These are phyloP conservation scores for Acleris literana DNA, from an alignment of 2,888 invertebrate genomes.

Conservation along the genomic window DNA sequence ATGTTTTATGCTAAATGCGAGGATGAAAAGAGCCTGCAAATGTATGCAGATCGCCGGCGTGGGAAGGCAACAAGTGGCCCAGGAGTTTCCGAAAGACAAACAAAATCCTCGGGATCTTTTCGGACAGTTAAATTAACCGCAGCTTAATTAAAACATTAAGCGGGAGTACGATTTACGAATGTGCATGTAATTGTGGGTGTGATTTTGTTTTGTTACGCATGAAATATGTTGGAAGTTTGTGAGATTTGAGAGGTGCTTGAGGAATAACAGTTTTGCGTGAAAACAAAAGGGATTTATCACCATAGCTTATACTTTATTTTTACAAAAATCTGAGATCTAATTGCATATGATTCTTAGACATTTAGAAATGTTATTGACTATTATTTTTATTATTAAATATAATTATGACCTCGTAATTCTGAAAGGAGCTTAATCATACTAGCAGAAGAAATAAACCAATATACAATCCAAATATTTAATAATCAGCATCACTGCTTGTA, in stretches of 20 bases:
- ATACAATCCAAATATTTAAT: too few species aligned
- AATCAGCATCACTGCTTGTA: too few species aligned
- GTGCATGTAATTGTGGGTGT: conserved; percentile 38
- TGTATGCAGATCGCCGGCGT: conserved; percentile 80
- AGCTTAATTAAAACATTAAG: conserved; percentile 69
- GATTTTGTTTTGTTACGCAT: conserved; percentile 32
- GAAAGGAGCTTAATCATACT: too few species aligned
- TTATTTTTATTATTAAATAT: too few species aligned
- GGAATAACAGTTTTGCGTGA: conserved; percentile 2
- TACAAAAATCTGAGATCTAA: too few species aligned
- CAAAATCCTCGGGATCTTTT: conserved; percentile 49
- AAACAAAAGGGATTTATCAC: too few species aligned
- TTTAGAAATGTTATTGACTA: too few species aligned
- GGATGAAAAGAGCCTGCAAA: conserved; percentile 75
- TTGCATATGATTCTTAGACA: too few species aligned
- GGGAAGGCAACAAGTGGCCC: conserved; percentile 81
- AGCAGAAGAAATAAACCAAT: too few species aligned
- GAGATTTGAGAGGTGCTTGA: background rate
- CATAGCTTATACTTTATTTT: too few species aligned
- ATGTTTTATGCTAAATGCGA: conserved; percentile 81
- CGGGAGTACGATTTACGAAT: conserved; percentile 34
- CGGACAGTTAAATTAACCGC: conserved; percentile 50
- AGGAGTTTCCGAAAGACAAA: conserved; percentile 58
- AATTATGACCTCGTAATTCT: too few species aligned
- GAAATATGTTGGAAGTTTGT: conserved; percentile 1